phyloP scores from a whole-genome alignment of 2,797 vertebrate species.

The Platalea minor region DNA sequence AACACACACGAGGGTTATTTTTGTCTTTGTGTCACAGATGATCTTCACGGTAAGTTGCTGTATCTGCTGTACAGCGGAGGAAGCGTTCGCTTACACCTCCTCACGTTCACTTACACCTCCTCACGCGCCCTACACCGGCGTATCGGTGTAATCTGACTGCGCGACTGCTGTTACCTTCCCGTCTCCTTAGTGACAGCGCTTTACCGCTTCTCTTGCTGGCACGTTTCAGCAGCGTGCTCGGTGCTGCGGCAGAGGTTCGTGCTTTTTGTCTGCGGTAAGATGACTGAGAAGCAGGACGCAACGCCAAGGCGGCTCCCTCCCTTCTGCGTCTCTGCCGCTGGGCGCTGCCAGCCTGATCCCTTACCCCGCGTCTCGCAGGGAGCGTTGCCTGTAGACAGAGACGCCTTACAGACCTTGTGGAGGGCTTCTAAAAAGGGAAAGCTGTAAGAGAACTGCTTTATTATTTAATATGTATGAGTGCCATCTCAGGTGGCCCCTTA shows the following conservation, averaged over 20 bases:
- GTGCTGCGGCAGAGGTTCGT: not conserved
- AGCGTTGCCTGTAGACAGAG: not conserved
- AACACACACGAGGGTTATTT: not conserved
- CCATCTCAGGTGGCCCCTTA: not conserved
- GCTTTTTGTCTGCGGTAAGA: not conserved
- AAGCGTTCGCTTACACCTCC: not conserved
- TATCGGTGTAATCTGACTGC: not conserved
- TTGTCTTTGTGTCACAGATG: not conserved
- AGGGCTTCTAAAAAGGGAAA: not conserved
- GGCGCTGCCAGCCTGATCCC: not conserved
- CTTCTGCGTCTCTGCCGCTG: rapidly evolving
- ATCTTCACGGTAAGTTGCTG: not conserved
- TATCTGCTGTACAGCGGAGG: not conserved
- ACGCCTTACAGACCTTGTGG: not conserved
- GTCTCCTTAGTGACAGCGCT: not conserved
- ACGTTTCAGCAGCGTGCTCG: rapidly evolving
- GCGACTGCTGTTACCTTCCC: not conserved
- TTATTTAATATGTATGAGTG: not conserved
- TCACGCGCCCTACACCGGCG: not conserved
- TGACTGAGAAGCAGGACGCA: not conserved
- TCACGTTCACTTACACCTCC: not conserved
- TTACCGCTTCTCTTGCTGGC: not conserved
- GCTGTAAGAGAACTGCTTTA: not conserved
- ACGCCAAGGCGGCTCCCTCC: not conserved
- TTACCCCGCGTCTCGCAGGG: rapidly evolving